phyloP scores from a whole-genome alignment of 2,797 vertebrate species.

The Aldrovandia affinis region DNA sequence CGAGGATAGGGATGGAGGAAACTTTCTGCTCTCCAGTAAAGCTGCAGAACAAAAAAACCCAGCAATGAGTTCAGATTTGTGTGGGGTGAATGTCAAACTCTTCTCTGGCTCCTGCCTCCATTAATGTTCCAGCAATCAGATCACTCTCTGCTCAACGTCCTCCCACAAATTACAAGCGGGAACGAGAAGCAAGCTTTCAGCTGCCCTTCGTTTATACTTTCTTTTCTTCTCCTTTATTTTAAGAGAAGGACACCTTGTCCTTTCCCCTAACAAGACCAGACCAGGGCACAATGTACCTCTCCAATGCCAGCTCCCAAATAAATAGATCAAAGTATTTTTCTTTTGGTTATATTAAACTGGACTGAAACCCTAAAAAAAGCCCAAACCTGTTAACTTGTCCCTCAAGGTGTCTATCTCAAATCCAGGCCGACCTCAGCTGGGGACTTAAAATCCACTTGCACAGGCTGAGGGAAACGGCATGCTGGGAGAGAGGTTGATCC shows the following conservation, averaged over 20 bases:
- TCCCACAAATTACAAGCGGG: background rate
- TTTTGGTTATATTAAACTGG: background rate
- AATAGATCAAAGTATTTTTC: background rate
- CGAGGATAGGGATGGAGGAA: background rate
- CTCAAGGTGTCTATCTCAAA: background rate
- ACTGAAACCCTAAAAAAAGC: background rate
- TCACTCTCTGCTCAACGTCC: background rate
- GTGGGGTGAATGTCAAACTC: background rate
- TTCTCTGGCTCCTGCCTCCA: background rate
- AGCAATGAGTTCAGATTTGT: background rate
- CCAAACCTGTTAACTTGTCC: too few species aligned
- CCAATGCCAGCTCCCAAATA: too few species aligned
- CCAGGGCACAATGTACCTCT: background rate
- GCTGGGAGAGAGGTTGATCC: background rate
- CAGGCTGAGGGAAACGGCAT: background rate
- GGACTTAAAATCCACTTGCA: too few species aligned
- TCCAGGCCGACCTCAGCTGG: background rate
- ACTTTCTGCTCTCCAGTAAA: background rate
- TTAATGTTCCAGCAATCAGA: background rate
- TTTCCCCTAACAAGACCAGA: background rate
- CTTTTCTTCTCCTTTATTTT: background rate
- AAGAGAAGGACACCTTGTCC: background rate
- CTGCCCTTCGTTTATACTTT: background rate
- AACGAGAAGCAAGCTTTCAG: background rate
- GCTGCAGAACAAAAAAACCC: background rate